Percentiles rank a stretch among this genome's conserved stretches.
Evolutionary conservation across 2,888 invertebrate species (phyloP).

Genomic region (Entomobrya proxima): DNA sequence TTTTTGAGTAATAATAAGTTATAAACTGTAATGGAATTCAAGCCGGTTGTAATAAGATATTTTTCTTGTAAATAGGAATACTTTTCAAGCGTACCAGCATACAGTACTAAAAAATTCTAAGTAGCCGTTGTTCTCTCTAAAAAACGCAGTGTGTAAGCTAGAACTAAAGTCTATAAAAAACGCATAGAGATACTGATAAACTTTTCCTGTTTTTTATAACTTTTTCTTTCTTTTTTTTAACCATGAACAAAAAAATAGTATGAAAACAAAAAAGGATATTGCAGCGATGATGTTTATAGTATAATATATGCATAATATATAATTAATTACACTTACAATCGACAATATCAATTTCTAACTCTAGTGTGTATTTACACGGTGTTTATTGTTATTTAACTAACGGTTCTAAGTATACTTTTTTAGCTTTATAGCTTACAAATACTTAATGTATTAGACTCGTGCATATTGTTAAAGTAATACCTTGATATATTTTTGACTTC

Average conservation of each 20-base stretch:
- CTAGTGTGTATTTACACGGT: constrained; percentile 18
- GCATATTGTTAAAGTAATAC: constrained; percentile 48
- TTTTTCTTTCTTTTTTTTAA: constrained; percentile 8
- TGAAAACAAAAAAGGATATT: constrained; percentile 4
- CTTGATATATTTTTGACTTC: constrained; percentile 62
- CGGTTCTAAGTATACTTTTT: not conserved
- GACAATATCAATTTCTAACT: constrained; percentile 7
- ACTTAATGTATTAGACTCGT: not conserved
- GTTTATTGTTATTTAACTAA: not conserved
- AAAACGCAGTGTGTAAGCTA: not conserved
- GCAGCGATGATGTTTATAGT: constrained; percentile 16
- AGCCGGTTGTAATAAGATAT: constrained; percentile 36
- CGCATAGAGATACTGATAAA: not conserved
- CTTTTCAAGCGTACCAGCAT: constrained; percentile 67
- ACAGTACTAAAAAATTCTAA: constrained; percentile 19
- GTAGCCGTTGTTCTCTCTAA: not conserved
- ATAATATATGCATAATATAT: not conserved
- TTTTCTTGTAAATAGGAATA: constrained; percentile 43
- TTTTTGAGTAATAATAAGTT: constrained; percentile 34
- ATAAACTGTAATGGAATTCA: constrained; percentile 61
- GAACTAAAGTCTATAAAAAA: not conserved
- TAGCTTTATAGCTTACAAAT: not conserved
- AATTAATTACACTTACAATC: not conserved
- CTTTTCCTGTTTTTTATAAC: constrained; percentile 30
- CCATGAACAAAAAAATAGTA: constrained; percentile 27